Base-by-base conservation (phyloP, 2,888 invertebrate species). In the Pseudanteris insignis region DNA sequence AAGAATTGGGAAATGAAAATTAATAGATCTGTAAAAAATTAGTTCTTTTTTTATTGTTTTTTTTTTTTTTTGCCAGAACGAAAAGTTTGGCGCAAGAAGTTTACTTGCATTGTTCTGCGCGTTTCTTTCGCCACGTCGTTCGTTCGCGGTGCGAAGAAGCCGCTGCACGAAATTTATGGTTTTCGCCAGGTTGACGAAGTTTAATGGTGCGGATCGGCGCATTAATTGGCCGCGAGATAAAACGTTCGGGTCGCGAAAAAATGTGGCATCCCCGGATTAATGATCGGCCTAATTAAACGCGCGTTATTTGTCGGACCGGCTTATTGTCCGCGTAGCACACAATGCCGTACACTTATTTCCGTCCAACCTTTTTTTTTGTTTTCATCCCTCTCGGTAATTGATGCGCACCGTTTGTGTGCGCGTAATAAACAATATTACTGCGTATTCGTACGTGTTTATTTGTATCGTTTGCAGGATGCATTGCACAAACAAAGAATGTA, bases 401-500 rank as follows among this genome's bases (percentile, higher is more conserved):
- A 8, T 26, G 3, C 9, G n/a, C 5, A n/a, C 2, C 26, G n/a
- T 5, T 26, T n/a, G 55, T 48, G 32, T 33, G 32, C 24, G 33
- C 24, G 32, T 44, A 37, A 33, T 38, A 36, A 44, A 36, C 50
- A 38, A 36, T 44, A 38, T 43, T 43, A 38, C 30, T 14, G 32
- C 40, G 26, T 8, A 36, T 28, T 14, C 26, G 37, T 44, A 14
- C 33, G 44, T 40, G 44, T 46, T 50, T 50, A 58, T 50, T 58
- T 51, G 44, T 46, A 50, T 51, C 50, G 40, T 51, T 58, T 51
- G 34, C 33, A 33, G 58, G 38, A 58, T 51, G 38, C 38, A 33
- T 50, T 33, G 44, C 24, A 33, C 21, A 21, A 25, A 36, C 29
- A 51, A 51, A 58, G 38, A 51, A 46, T 46, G 50, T 46, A 51